A percentile compares a stretch with the other conserved stretches of the same genome.
phyloP scores from a whole-genome alignment of 2,113 vertebrate species.

The Xyliphius kryptos region DNA sequence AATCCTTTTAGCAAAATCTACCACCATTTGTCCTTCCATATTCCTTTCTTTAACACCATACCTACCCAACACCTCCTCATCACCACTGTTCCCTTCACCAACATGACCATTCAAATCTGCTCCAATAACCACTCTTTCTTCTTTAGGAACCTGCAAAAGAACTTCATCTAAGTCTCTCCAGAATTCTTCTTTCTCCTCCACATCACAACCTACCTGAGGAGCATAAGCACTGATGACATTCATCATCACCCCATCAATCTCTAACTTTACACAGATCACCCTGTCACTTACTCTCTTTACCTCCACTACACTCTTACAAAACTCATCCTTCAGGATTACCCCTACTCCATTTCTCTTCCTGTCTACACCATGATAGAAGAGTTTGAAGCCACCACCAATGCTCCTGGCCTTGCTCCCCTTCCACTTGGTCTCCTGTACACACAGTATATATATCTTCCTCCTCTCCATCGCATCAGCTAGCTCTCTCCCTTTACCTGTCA shows the following conservation, averaged over 20 bases:
- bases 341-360: conserved; percentile 9
- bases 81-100: conserved; percentile 7
- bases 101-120: neutral
- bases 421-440: too few species aligned
- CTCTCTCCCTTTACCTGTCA: too few species aligned
- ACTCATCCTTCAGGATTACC: conserved; percentile 4
- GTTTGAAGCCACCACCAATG: too few species aligned
- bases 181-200: too few species aligned
- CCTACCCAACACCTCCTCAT: conserved; percentile 1
- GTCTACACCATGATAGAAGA: too few species aligned
- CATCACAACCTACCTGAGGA: too few species aligned
- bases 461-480: conserved; percentile 4
- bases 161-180: too few species aligned
- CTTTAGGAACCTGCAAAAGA: too few species aligned
- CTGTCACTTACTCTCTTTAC: conserved; percentile 1
- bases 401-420: too few species aligned
- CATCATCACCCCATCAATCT: too few species aligned
- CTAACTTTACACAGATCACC: conserved; percentile 2
- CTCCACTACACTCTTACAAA: conserved; percentile 4
- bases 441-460: neutral
- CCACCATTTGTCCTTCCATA: too few species aligned
- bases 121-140: too few species aligned
- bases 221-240: neutral
- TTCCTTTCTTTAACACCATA: neutral
- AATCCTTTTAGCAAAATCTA: neutral